phyloP scores from a whole-genome alignment of 2,797 vertebrate species.

The Pseudochirops cupreus region DNA sequence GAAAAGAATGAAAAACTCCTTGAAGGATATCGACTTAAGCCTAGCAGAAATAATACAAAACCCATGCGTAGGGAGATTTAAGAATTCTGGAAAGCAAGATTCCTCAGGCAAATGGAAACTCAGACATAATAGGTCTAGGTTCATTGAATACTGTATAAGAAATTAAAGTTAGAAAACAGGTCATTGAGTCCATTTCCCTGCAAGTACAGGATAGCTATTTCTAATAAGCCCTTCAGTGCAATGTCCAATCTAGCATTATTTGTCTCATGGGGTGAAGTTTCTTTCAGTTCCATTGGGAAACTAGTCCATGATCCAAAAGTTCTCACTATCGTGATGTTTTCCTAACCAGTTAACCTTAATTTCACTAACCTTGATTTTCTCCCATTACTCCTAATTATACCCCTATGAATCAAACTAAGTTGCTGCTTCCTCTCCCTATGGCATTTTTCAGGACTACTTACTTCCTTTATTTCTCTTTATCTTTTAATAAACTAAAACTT shows the following conservation, averaged over 20 bases:
- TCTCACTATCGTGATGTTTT: slow-evolving; percentile 4
- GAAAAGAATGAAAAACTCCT: neutral
- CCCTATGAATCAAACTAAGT: slow-evolving; percentile 14
- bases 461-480: neutral
- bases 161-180: slow-evolving; percentile 48
- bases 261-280: slow-evolving; percentile 42
- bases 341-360: slow-evolving; percentile 50
- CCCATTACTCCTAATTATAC: slow-evolving; percentile 52
- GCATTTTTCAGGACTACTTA: neutral
- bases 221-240: slow-evolving; percentile 35
- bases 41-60: neutral
- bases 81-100: slow-evolving; percentile 42
- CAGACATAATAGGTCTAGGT: slow-evolving; percentile 29
- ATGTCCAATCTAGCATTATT: slow-evolving; percentile 34
- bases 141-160: slow-evolving; percentile 28
- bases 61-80: neutral
- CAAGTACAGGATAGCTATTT: slow-evolving; percentile 48
- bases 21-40: neutral
- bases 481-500: neutral
- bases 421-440: neutral
- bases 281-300: slow-evolving; percentile 29
- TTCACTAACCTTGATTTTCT: slow-evolving; percentile 44
- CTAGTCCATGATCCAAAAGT: slow-evolving; percentile 10
- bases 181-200: slow-evolving; percentile 51
- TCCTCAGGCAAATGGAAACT: slow-evolving; percentile 40